Conservation (phyloP, 1,140 invertebrate genomes). For the Drosophila varians region DNA sequence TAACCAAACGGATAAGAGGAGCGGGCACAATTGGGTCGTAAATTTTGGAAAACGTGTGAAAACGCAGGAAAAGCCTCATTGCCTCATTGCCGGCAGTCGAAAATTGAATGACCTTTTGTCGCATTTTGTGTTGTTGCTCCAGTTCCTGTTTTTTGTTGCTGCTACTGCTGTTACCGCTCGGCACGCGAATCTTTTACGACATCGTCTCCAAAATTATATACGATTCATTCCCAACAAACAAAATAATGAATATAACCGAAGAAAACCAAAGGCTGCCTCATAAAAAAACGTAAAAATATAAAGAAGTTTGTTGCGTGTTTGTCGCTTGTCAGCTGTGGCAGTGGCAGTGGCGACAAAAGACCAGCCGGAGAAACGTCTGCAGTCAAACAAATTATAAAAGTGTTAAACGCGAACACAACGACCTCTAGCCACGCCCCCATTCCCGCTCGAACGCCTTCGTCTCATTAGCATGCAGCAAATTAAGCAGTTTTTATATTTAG, state of each 20-base stretch:
- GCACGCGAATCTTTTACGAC: slow-evolving; percentile 80
- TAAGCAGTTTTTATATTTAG: slow-evolving; percentile 78
- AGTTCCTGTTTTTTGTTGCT: no score
- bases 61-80: slow-evolving; percentile 80
- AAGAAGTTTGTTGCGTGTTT: slow-evolving; percentile 47
- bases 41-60: slow-evolving; percentile 78
- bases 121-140: slow-evolving; percentile 50
- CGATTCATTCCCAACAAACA: slow-evolving; percentile 21
- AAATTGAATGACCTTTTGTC: slow-evolving; percentile 73
- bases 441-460: not conserved
- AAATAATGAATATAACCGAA: not conserved
- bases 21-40: slow-evolving; percentile 60
- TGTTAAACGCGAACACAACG: slow-evolving; percentile 67
- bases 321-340: slow-evolving; percentile 60
- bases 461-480: slow-evolving; percentile 78
- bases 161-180: slow-evolving; percentile 32
- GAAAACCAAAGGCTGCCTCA: not conserved
- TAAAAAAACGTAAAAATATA: slow-evolving; percentile 4
- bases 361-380: slow-evolving; percentile 34
- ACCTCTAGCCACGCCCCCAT: slow-evolving; percentile 20
- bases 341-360: slow-evolving; percentile 56
- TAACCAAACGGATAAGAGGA: slow-evolving; percentile 11
- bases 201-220: slow-evolving; percentile 70
- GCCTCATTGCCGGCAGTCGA: slow-evolving; percentile 70
- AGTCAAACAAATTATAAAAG: slow-evolving; percentile 68